A percentile compares a stretch with the other conserved stretches of the same genome.
phyloP scores from a whole-genome alignment of 1,140 invertebrate species.

The Lepidurus couesii region DNA sequence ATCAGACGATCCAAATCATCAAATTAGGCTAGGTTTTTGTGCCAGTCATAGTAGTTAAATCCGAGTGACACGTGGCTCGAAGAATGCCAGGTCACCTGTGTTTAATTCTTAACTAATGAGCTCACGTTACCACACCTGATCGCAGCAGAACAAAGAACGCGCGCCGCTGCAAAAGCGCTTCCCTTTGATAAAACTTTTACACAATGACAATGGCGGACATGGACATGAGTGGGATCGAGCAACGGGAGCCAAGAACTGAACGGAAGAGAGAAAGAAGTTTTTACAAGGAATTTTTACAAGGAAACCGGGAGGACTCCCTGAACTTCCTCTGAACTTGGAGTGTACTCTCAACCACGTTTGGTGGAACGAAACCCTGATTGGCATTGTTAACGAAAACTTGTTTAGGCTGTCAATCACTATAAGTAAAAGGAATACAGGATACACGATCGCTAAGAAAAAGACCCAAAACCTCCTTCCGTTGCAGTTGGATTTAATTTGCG shows the following conservation, averaged over 20 bases:
- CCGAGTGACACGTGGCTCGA: slow-evolving; percentile 15
- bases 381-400: not conserved
- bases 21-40: not conserved
- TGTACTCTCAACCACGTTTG: too few relatives aligned
- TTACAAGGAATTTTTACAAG: not conserved
- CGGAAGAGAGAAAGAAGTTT: not conserved
- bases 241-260: not conserved
- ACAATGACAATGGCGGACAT: not conserved
- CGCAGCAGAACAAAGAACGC: not conserved
- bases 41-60: not conserved
- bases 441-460: too few relatives aligned
- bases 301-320: not conserved
- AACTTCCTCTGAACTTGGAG: not conserved
- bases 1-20: not conserved
- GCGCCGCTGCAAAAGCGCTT: not conserved
- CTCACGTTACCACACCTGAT: slow-evolving; percentile 12
- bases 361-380: too few relatives aligned
- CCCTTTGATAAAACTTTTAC: not conserved
- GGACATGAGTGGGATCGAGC: not conserved
- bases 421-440: too few relatives aligned
- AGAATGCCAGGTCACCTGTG: slow-evolving; percentile 13
- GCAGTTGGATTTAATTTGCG: too few relatives aligned
- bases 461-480: too few relatives aligned
- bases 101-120: slow-evolving; percentile 11
- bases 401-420: too few relatives aligned